A percentile compares a stretch with the other conserved stretches of the same genome.
These are phyloP conservation scores for Drosophila nigrodunni DNA, from an alignment of 1,140 invertebrate species.

Conservation along the genomic window DNA sequence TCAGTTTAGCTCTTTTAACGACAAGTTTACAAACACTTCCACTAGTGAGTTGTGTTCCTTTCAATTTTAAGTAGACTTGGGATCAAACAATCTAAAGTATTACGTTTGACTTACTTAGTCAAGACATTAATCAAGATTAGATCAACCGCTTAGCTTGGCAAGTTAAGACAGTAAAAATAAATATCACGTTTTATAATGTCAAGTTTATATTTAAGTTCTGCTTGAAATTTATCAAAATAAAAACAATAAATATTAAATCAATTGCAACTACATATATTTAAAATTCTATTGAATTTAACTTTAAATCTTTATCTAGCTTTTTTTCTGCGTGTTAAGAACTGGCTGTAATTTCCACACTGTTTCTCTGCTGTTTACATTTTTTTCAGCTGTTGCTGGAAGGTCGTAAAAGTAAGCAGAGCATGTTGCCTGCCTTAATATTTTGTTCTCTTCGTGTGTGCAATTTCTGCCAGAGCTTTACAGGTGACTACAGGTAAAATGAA, in stretches of 20 bases:
- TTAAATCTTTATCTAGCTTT: slow-evolving; percentile 6
- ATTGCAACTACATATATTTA: too few species aligned
- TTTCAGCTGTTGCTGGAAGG: slow-evolving; percentile 39
- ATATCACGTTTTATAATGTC: too few species aligned
- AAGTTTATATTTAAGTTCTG: too few species aligned
- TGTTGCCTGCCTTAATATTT: slow-evolving; percentile 75
- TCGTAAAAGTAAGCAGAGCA: slow-evolving; percentile 81
- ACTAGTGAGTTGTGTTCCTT: too few species aligned
- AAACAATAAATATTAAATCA: too few species aligned
- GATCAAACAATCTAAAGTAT: too few species aligned
- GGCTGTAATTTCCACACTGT: slow-evolving; percentile 4
- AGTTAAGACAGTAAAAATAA: too few species aligned
- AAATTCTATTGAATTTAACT: background rate
- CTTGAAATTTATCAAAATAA: too few species aligned
- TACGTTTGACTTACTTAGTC: too few species aligned
- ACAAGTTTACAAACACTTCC: background rate
- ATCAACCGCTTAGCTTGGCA: too few species aligned
- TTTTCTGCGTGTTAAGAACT: slow-evolving; percentile 8
- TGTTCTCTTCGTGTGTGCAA: slow-evolving; percentile 53
- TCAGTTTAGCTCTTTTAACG: background rate
- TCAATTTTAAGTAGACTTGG: too few species aligned
- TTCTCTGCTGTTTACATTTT: slow-evolving; percentile 2
- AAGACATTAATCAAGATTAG: too few species aligned
- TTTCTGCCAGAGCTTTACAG: slow-evolving; percentile 27
- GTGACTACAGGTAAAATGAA: background rate